These are phyloP conservation scores for Geodia barretti DNA, from an alignment of 37 sponge, comb jelly and placozoan species.

Conservation along the genomic window DNA sequence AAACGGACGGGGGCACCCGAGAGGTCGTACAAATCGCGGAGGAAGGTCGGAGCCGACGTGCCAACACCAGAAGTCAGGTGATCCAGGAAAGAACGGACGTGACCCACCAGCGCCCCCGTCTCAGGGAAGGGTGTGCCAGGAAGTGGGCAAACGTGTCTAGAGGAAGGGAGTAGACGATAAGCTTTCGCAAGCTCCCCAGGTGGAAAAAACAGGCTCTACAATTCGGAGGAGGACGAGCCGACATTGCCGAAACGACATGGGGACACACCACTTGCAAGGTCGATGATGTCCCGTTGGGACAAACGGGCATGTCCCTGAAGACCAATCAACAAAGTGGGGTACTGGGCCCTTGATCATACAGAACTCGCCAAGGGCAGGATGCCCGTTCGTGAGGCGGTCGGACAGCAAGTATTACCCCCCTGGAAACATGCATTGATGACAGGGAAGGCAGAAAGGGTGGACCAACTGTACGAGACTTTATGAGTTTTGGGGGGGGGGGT, in stretches of 20 bases:
- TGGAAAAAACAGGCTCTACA: slow-evolving; percentile 86
- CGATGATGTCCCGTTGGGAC: background rate
- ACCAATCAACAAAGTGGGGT: too few relatives aligned
- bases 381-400: too few relatives aligned
- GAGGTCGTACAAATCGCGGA: slow-evolving; percentile 36
- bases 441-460: too few relatives aligned
- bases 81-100: slow-evolving; percentile 38
- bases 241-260: slow-evolving; percentile 44
- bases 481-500: too few relatives aligned
- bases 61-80: slow-evolving; percentile 18
- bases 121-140: slow-evolving; percentile 34
- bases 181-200: slow-evolving; percentile 55
- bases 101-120: slow-evolving; percentile 42
- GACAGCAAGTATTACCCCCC: too few relatives aligned
- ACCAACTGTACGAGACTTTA: too few relatives aligned
- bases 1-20: slow-evolving; percentile 1
- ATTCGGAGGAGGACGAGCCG: slow-evolving; percentile 60
- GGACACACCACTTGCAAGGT: slow-evolving; percentile 5
- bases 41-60: background rate
- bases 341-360: too few relatives aligned
- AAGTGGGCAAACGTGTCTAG: slow-evolving; percentile 58
- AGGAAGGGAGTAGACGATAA: slow-evolving; percentile 54
- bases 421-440: too few relatives aligned
- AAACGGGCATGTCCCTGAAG: background rate
- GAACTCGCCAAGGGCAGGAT: too few relatives aligned